Conservation (phyloP, 2,888 invertebrate genomes). For the Rosalia funebris region DNA sequence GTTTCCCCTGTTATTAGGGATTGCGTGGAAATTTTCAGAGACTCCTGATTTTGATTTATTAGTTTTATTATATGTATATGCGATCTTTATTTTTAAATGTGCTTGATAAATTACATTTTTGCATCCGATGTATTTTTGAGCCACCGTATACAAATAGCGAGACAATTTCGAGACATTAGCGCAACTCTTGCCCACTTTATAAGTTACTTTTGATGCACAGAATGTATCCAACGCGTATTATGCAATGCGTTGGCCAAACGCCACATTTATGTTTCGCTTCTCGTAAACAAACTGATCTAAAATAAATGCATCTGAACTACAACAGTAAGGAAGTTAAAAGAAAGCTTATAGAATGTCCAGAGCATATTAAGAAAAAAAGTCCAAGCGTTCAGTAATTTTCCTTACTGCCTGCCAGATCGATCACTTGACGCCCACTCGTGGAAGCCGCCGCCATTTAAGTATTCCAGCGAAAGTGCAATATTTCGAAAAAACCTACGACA, state of each 20-base stretch:
- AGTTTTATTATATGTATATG: too few relatives aligned
- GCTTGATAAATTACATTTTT: too few relatives aligned
- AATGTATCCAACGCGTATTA: constrained; percentile 10
- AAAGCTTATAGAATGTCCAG: not conserved
- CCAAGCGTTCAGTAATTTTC: too few relatives aligned
- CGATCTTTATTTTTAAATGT: too few relatives aligned
- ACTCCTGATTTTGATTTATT: too few relatives aligned
- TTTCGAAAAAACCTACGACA: not conserved
- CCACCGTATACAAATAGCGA: not conserved
- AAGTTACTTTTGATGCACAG: constrained; percentile 12
- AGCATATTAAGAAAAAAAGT: too few relatives aligned
- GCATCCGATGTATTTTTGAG: too few relatives aligned
- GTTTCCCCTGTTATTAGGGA: too few relatives aligned
- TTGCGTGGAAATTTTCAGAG: too few relatives aligned
- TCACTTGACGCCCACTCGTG: too few relatives aligned
- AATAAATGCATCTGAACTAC: not conserved
- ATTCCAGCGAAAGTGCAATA: not conserved
- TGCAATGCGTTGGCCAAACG: constrained; percentile 12
- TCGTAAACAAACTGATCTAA: constrained; percentile 22
- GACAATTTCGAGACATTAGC: not conserved
- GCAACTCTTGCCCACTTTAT: not conserved
- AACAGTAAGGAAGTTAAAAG: not conserved
- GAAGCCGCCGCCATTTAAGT: too few relatives aligned
- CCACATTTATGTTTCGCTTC: constrained; percentile 15
- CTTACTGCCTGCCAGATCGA: too few relatives aligned